Evolutionary conservation across 2,888 invertebrate species (phyloP).

Genomic region (Caenorhabditis macrosperma): DNA sequence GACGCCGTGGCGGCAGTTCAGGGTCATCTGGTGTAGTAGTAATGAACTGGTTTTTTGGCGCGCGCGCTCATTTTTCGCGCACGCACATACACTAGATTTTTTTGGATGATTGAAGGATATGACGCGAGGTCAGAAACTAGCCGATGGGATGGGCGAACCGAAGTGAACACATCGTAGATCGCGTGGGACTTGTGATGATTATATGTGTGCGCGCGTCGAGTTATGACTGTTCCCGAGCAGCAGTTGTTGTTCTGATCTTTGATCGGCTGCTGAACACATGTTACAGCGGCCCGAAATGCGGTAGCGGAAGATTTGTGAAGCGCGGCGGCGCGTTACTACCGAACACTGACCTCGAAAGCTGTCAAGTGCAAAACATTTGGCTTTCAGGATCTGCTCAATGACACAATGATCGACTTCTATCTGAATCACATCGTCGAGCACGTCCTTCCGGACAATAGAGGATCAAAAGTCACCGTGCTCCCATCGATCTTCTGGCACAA

Average conservation of each 20-base stretch:
- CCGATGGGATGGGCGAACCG: background rate
- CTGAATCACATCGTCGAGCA: conserved; percentile 76
- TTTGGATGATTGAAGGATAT: conserved; percentile 46
- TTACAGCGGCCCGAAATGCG: conserved; percentile 7
- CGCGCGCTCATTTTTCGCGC: conserved; percentile 40
- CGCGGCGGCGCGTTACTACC: too few species aligned
- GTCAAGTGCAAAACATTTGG: too few species aligned
- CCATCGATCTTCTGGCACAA: conserved; percentile 75
- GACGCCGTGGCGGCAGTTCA: conserved; percentile 36
- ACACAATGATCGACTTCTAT: conserved; percentile 77
- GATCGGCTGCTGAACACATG: conserved; percentile 5
- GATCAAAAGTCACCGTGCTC: conserved; percentile 69
- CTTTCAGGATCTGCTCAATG: conserved; percentile 74
- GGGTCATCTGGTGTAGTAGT: conserved; percentile 44
- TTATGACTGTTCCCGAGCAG: background rate
- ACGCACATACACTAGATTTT: conserved; percentile 20
- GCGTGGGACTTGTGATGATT: conserved; percentile 6
- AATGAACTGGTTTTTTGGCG: conserved; percentile 47
- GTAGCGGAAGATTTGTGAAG: background rate
- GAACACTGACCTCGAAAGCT: too few species aligned
- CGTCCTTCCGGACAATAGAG: conserved; percentile 69
- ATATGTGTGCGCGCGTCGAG: background rate
- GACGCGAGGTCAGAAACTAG: background rate
- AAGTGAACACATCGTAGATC: too few species aligned
- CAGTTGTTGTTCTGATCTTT: conserved; percentile 2